Evolutionary conservation across 1,140 invertebrate species (phyloP).

Genomic region (Solen grandis): DNA sequence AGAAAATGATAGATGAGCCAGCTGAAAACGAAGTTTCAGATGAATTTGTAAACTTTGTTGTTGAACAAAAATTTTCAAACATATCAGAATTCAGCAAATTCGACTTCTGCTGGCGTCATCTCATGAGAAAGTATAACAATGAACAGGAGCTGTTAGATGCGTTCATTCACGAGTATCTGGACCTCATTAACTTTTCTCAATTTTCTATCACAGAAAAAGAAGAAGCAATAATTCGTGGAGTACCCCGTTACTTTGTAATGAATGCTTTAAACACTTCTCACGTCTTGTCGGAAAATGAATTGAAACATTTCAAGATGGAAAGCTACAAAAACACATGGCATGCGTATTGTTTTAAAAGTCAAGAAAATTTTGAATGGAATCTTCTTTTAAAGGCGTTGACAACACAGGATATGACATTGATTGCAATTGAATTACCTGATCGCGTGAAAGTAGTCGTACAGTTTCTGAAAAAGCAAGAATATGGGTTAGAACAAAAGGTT

Average conservation of each 20-base stretch:
- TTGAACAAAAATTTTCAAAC: constrained; percentile 5
- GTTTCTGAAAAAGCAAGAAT: background rate
- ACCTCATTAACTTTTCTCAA: constrained; percentile 36
- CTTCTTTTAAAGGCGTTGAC: constrained; percentile 37
- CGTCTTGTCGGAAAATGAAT: constrained; percentile 21
- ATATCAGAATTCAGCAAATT: constrained; percentile 41
- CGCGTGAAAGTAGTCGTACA: constrained; percentile 25
- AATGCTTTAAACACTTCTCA: constrained; percentile 42
- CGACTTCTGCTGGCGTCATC: constrained; percentile 17
- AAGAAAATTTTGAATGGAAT: constrained; percentile 21
- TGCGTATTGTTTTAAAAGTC: background rate
- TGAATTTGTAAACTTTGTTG: constrained; percentile 38
- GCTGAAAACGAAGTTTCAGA: background rate
- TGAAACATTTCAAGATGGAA: constrained; percentile 39
- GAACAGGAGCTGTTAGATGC: constrained; percentile 2
- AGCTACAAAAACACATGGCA: constrained; percentile 19
- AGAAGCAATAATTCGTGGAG: background rate
- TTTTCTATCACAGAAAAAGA: constrained; percentile 19
- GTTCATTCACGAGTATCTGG: constrained; percentile 19
- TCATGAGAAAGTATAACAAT: background rate
- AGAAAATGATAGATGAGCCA: background rate
- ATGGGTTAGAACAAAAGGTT: constrained; percentile 18
- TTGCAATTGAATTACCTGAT: constrained; percentile 28
- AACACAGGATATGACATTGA: constrained; percentile 7
- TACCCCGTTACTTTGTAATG: constrained; percentile 17